Evolutionary conservation across 2,888 invertebrate species (phyloP), one percentile per base, ranked within the genome.

Genomic region (Protonemura montana): DNA sequence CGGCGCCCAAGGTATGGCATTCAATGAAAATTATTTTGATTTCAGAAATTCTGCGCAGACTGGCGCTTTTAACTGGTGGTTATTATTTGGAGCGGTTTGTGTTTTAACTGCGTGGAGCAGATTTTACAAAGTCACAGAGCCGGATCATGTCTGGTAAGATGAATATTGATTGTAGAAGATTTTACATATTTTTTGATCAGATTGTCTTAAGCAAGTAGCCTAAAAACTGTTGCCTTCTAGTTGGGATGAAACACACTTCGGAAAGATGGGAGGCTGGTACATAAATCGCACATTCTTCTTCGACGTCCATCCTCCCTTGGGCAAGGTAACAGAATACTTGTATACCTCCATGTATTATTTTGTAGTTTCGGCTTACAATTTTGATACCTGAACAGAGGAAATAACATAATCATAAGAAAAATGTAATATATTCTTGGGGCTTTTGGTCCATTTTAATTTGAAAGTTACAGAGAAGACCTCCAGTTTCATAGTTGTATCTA

Each of bases 201-300:
- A 21, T 59, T 21, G 7, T 59, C 21, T 59, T 41, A 13, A 41
- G 13, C 41, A 41, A 5, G 13, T 59, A 16, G 3, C 13, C 59
- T 59, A 2, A 30, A n/a, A 82, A 7, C 0, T n/a, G 30, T 10
- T 59, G 13, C 59, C 10, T 78, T 78, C 28, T 90, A 97, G 97
- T 90, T 98, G 98, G 98, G 99, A 99, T 93, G 99, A 99, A 93
- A 98, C 98, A 35, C 99, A 99, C 93, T 99, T 99, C 93, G 98
- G 98, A 0, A 99, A 99, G 94, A 98, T 99, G 98, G 98, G 97
- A 0, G 98, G 98, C 90, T 99, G 98, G 98, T 99, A 99, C 90
- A 98, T 99, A 88, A 99, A 98, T 90, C 94, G 97, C 89, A 98
- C 98, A 86, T 98, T 98, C 91, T 99, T 99, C 92, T 99, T 99